A percentile compares a stretch with the other conserved stretches of the same genome.
Evolutionary conservation across 2,797 vertebrate species (phyloP).

Genomic region (Cyclopterus lumpus): DNA sequence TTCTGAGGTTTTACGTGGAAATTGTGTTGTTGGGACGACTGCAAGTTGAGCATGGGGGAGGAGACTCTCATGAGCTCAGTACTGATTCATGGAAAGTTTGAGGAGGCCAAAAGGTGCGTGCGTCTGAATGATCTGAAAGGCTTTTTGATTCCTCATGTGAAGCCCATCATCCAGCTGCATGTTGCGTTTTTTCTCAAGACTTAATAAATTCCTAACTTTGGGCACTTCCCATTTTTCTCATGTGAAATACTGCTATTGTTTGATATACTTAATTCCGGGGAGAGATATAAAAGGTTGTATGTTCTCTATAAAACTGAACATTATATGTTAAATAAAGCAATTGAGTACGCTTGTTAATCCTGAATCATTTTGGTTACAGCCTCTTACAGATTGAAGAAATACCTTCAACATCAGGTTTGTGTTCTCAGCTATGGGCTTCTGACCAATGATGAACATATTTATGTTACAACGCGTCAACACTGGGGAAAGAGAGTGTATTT

Average conservation of each 20-base stretch:
- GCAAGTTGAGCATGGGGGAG: conserved; percentile 49
- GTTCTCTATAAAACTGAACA: conserved; percentile 29
- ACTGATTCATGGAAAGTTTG: conserved; percentile 76
- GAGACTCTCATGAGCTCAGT: conserved; percentile 61
- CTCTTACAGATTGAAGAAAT: background rate
- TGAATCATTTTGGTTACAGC: background rate
- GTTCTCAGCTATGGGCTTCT: conserved; percentile 28
- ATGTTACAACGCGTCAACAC: conserved; percentile 38
- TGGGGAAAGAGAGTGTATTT: conserved; percentile 4
- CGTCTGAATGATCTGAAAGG: conserved; percentile 43
- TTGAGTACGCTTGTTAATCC: conserved; percentile 3
- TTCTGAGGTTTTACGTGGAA: conserved; percentile 65
- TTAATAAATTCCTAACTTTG: conserved; percentile 43
- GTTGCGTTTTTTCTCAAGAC: conserved; percentile 25
- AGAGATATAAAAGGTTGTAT: conserved; percentile 17
- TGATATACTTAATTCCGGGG: conserved; percentile 30
- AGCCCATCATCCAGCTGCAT: conserved; percentile 47
- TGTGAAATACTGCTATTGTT: conserved; percentile 28
- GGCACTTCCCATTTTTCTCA: conserved; percentile 28
- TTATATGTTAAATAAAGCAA: conserved; percentile 16
- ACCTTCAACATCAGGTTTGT: conserved; percentile 18
- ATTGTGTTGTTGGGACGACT: conserved; percentile 51
- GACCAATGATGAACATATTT: conserved; percentile 16
- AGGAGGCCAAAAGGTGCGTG: conserved; percentile 51
- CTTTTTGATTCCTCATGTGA: conserved; percentile 48